Percentiles rank a stretch among this genome's conserved stretches.
Conservation (phyloP, 2,888 invertebrate species). For the Smittia aterrima region DNA sequence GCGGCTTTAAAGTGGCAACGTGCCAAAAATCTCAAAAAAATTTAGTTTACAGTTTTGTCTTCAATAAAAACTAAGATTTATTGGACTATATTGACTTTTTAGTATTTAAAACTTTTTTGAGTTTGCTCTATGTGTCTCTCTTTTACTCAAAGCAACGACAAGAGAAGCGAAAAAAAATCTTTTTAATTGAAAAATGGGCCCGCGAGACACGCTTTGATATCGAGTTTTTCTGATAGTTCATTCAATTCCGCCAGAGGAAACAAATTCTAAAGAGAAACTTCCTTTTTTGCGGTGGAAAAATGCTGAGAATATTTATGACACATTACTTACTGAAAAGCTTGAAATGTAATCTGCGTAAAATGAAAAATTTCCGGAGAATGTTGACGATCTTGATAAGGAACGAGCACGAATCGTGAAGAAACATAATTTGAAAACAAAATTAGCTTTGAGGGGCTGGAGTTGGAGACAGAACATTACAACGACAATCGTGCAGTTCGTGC, state of each 20-base stretch:
- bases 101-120: no score
- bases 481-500: slow-evolving; percentile 23
- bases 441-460: not conserved
- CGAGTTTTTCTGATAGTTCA: slow-evolving; percentile 36
- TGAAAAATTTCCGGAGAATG: slow-evolving; percentile 9
- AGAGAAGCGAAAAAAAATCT: slow-evolving; percentile 11
- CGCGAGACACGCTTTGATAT: slow-evolving; percentile 36
- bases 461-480: not conserved
- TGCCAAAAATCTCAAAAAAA: not conserved
- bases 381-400: not conserved
- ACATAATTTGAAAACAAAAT: slow-evolving; percentile 24
- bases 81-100: no score
- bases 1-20: not conserved
- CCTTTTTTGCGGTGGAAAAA: not conserved
- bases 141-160: no score
- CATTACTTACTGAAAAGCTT: slow-evolving; percentile 1
- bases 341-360: slow-evolving; percentile 32
- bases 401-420: not conserved
- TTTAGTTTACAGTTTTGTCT: not conserved
- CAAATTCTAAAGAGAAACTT: slow-evolving; percentile 7
- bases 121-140: no score
- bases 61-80: not conserved
- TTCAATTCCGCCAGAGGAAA: slow-evolving; percentile 4
- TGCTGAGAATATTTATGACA: slow-evolving; percentile 29
- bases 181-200: slow-evolving; percentile 39